Evolutionary conservation across 2,113 vertebrate species (phyloP).

Genomic region (Peromyscus leucopus): DNA sequence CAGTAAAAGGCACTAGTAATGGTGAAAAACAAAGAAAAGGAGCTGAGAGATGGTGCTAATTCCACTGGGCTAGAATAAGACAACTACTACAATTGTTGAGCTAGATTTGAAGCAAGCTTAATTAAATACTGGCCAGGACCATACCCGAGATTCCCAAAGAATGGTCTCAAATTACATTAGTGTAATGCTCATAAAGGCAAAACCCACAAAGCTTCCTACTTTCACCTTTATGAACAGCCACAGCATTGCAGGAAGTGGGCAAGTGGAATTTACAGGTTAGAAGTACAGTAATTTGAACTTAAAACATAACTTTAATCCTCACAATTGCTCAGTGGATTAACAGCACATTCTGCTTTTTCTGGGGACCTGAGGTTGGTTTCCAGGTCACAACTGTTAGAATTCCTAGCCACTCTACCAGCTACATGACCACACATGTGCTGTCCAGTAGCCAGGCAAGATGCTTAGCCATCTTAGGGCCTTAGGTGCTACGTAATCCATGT

Average conservation of each 20-base stretch:
- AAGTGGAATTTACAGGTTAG: not conserved
- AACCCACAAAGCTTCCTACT: not conserved
- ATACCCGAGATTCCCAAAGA: not conserved
- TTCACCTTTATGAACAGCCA: not conserved
- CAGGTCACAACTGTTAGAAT: not conserved
- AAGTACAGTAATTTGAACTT: not conserved
- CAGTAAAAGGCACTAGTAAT: not conserved
- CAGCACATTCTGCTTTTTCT: not conserved
- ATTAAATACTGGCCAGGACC: not conserved
- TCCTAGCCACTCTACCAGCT: too few species aligned
- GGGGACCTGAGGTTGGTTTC: not conserved
- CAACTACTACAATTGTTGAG: not conserved
- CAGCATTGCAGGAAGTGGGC: not conserved
- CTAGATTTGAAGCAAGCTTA: not conserved
- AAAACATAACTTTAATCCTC: not conserved
- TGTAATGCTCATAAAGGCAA: not conserved
- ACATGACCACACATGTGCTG: too few species aligned
- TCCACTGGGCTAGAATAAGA: not conserved
- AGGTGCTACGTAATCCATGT: too few species aligned
- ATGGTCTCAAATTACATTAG: not conserved
- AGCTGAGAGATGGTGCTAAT: not conserved
- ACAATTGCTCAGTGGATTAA: not conserved
- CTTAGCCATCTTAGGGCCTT: too few species aligned
- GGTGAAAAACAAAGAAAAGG: not conserved
- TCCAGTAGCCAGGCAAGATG: too few species aligned